These are phyloP conservation scores for Eleginops maclovinus DNA, from an alignment of 2,113 vertebrate genomes.

Conservation along the genomic window DNA sequence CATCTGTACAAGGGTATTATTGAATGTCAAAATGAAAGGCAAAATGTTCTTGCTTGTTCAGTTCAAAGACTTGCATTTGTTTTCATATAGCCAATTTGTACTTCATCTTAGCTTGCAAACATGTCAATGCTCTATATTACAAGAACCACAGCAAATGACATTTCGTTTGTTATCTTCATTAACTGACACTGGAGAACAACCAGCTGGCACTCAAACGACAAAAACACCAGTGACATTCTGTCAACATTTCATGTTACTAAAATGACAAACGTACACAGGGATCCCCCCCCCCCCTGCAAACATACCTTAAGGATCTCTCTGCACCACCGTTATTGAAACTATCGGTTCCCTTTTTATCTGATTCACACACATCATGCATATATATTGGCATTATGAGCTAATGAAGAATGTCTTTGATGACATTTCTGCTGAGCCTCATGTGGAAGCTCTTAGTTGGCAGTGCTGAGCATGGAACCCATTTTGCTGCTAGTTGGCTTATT, in stretches of 20 bases:
- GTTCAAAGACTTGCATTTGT: neutral
- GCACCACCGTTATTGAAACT: conserved; percentile 11
- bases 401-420: conserved; percentile 63
- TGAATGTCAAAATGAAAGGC: neutral
- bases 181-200: neutral
- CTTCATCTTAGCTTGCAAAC: neutral
- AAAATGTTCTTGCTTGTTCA: too few species aligned
- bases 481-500: conserved; percentile 50
- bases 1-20: neutral
- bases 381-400: conserved; percentile 58
- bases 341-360: conserved; percentile 7
- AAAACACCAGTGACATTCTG: neutral
- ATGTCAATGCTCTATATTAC: neutral
- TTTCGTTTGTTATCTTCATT: neutral
- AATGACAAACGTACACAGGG: neutral
- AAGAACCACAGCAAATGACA: neutral
- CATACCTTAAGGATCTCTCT: conserved; percentile 20
- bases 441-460: conserved; percentile 75
- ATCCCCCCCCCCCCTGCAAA: neutral
- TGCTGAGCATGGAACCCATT: conserved; percentile 66
- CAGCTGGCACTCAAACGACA: neutral
- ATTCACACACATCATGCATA: conserved; percentile 21
- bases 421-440: conserved; percentile 68
- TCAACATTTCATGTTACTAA: neutral
- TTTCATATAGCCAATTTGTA: neutral